These are phyloP conservation scores for Sturnira hondurensis DNA, from an alignment of 2,113 vertebrate species.

Conservation along the genomic window DNA sequence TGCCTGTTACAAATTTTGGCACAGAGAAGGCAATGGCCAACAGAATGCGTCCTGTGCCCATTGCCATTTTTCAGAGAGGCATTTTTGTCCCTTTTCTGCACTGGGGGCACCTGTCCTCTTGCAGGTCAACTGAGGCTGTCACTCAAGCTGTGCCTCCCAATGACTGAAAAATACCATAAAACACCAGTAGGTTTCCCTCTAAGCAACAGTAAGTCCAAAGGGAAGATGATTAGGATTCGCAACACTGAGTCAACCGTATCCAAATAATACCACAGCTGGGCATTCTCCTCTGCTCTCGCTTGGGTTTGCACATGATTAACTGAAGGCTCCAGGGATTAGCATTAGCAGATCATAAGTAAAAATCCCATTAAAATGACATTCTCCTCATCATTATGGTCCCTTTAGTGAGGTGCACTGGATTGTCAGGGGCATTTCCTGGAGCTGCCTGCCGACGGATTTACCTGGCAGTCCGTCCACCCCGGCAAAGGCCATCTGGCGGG, in stretches of 20 bases:
- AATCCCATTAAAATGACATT: neutral
- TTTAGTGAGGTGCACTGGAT: neutral
- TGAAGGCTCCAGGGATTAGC: neutral
- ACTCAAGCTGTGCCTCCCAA: neutral
- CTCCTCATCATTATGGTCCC: neutral
- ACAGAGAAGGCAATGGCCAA: neutral
- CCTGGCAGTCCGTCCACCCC: neutral
- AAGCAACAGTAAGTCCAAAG: neutral
- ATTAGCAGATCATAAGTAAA: constrained; percentile 33
- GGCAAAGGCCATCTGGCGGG: neutral
- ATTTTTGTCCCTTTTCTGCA: neutral
- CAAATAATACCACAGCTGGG: neutral
- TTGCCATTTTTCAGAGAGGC: neutral
- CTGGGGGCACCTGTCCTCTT: neutral
- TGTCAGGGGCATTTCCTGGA: constrained; percentile 17
- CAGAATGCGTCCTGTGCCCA: neutral
- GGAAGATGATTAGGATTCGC: constrained; percentile 7
- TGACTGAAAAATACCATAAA: neutral
- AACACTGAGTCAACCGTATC: neutral
- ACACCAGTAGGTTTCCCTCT: neutral
- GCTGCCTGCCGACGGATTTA: neutral
- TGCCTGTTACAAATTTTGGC: neutral
- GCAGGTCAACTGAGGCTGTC: neutral
- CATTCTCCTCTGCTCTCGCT: neutral
- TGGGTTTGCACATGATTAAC: constrained; percentile 20